Conservation (phyloP, 2,113 vertebrate genomes). For the Tautogolabrus adspersus region DNA sequence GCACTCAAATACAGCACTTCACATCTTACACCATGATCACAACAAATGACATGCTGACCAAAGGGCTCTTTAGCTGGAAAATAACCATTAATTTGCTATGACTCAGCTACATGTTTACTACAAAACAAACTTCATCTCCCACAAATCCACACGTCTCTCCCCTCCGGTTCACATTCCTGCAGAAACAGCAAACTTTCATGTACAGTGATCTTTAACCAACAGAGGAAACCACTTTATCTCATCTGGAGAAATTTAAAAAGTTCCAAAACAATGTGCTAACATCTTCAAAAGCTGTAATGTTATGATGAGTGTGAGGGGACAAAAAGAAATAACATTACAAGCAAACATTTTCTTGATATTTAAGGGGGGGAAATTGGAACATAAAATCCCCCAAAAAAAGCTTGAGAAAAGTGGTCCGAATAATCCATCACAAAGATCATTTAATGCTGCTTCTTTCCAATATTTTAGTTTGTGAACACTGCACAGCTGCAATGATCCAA, state of each 20-base stretch:
- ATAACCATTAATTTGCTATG: not conserved
- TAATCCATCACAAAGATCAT: not conserved
- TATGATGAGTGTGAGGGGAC: not conserved
- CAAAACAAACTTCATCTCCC: not conserved
- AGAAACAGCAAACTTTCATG: not conserved
- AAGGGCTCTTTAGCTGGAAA: not conserved
- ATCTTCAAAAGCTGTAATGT: not conserved
- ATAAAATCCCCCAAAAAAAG: no score
- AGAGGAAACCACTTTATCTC: not conserved
- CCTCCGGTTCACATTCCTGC: not conserved
- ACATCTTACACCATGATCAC: not conserved
- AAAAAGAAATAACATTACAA: no score
- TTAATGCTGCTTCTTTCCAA: not conserved
- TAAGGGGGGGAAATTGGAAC: no score
- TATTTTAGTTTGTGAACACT: not conserved
- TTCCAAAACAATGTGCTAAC: no score
- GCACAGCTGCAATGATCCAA: not conserved
- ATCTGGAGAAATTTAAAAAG: no score
- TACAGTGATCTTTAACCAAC: not conserved
- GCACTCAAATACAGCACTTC: not conserved
- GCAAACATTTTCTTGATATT: no score
- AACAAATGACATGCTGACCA: not conserved
- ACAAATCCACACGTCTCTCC: not conserved
- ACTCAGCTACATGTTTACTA: slow-evolving; percentile 3
- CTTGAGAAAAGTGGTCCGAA: not conserved